A percentile compares a stretch with the other conserved stretches of the same genome.
Conservation (phyloP, 2,797 vertebrate genomes). For the Carduelis carduelis region DNA sequence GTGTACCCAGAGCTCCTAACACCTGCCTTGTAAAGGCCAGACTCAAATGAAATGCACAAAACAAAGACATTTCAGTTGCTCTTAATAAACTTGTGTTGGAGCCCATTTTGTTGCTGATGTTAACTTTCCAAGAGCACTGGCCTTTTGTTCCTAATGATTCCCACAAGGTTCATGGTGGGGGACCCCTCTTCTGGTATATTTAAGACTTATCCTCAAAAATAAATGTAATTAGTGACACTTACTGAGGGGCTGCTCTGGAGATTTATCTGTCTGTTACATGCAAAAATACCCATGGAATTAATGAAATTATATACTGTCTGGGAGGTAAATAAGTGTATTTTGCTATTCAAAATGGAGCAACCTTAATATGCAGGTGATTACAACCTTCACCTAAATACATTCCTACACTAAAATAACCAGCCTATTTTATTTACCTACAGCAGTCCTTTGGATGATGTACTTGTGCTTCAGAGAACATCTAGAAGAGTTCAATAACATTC, state of each 20-base stretch:
- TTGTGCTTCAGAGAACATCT: background rate
- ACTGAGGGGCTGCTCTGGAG: background rate
- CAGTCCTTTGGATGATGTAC: background rate
- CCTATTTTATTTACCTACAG: background rate
- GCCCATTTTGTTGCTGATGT: background rate
- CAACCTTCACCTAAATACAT: background rate
- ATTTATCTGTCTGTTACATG: background rate
- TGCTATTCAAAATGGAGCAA: background rate
- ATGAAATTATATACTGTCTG: background rate
- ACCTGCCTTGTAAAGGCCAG: background rate
- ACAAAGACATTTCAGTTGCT: background rate
- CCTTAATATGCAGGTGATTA: background rate
- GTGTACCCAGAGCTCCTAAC: background rate
- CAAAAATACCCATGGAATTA: background rate
- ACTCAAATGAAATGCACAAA: background rate
- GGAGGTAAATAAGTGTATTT: background rate
- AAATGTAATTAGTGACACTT: background rate
- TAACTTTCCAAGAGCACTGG: background rate
- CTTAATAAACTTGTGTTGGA: background rate
- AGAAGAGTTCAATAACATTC: background rate
- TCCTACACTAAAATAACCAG: background rate
- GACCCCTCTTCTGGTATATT: background rate
- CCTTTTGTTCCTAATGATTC: accelerated
- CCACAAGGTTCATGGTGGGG: background rate
- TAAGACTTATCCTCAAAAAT: background rate